Evolutionary conservation across 2,113 vertebrate genomes (phyloP), one percentile per base, ranked within the genome.

Genomic region (Lagopus leucura): DNA sequence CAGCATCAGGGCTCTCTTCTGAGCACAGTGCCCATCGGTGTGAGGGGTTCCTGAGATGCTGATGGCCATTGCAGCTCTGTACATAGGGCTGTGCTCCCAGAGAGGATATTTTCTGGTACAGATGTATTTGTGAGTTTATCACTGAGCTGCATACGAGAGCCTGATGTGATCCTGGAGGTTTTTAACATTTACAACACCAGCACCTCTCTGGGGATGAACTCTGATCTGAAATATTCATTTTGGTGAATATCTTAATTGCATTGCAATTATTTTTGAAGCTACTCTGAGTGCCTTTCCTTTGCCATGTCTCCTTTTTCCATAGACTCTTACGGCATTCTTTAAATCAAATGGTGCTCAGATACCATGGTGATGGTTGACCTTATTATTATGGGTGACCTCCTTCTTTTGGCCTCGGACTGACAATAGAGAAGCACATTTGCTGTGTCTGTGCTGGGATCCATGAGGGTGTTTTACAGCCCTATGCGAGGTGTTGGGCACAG

Each of bases 361-460:
- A 95, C 96, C 96, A 96, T 97, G 94, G 95, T 95, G 96, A 95
- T 97, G 73, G 93, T 94, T 96, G 96, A 96, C 94, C 93, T 94
- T 92, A 95, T 95, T 95, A 94, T 96, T 92, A 95, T 90, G 88
- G 92, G 80, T 97, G 94, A 88, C 93, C 96, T 94, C 88, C 87
- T 96, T 87, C 92, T 88, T 96, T 87, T 92, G 94, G 91, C 96
- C 83, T 87, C 64, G 1, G 91, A 95, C 88, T 94, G 91, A 88
- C 79, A 92, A 95, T 32, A 92, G 94, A 45, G 67, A 54, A 16
- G 66, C 86, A 50, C 65, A 9, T 57, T 90, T 77, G 80, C 88
- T 80, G 80, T 55, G 82, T 74, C 90, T 87, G 45, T 58, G 36
- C 54, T 38, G 34, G 80, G 65, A 10, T 63, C 8, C 54, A n/a